phyloP scores from a whole-genome alignment of 1,140 invertebrate species.

The Orussus abietinus region DNA sequence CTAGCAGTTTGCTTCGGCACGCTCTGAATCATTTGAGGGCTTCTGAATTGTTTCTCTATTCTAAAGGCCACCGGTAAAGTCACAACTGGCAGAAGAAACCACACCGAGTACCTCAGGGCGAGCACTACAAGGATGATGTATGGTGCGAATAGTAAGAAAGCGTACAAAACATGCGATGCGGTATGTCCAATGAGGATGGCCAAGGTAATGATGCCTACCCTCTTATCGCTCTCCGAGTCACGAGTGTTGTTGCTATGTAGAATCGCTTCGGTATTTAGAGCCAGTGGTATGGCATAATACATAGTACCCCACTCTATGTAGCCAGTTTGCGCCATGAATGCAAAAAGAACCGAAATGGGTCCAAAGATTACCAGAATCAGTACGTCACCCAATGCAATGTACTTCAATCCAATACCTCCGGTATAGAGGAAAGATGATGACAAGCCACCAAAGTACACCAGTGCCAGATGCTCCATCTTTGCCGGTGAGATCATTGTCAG shows the following conservation, averaged over 20 bases:
- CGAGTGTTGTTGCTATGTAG: slow-evolving; percentile 92
- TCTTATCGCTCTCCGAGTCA: slow-evolving; percentile 80
- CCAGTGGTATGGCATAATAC: slow-evolving; percentile 89
- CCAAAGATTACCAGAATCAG: slow-evolving; percentile 90
- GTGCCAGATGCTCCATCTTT: slow-evolving; percentile 87
- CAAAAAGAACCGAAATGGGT: slow-evolving; percentile 90
- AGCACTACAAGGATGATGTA: slow-evolving; percentile 86
- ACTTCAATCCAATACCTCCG: slow-evolving; percentile 90
- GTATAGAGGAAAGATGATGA: slow-evolving; percentile 94
- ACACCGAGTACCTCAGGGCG: slow-evolving; percentile 76
- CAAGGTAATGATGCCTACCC: slow-evolving; percentile 85
- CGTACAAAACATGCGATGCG: slow-evolving; percentile 86
- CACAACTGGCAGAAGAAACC: slow-evolving; percentile 84
- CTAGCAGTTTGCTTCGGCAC: slow-evolving; percentile 86
- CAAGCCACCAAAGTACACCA: slow-evolving; percentile 92
- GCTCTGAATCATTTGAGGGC: slow-evolving; percentile 68
- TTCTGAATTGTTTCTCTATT: slow-evolving; percentile 85
- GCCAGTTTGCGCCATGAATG: slow-evolving; percentile 88
- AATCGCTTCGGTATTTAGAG: slow-evolving; percentile 92
- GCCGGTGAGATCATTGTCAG: slow-evolving; percentile 79
- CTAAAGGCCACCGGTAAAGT: slow-evolving; percentile 84
- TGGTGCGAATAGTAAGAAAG: slow-evolving; percentile 84
- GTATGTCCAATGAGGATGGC: slow-evolving; percentile 90
- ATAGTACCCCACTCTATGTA: slow-evolving; percentile 80
- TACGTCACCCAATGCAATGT: slow-evolving; percentile 88